Conservation (phyloP, 1,140 invertebrate species). For the Pteromalus puparum region DNA sequence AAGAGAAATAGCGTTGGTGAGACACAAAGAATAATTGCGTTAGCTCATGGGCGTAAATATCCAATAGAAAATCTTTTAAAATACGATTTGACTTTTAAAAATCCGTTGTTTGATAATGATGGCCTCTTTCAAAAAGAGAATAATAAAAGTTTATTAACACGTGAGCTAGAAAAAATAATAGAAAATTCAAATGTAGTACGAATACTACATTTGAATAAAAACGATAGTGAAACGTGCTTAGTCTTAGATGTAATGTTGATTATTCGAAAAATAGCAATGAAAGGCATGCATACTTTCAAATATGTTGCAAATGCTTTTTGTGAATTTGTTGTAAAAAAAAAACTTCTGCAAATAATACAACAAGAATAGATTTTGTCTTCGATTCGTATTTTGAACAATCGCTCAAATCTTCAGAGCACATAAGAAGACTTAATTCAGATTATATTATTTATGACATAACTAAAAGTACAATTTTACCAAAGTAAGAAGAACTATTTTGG, state of each 20-base stretch:
- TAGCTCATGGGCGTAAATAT: background rate
- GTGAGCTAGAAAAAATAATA: conserved; percentile 6
- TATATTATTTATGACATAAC: background rate
- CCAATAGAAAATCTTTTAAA: background rate
- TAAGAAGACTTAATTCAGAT: background rate
- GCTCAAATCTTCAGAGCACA: conserved; percentile 30
- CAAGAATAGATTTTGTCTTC: conserved; percentile 44
- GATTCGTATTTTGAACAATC: conserved; percentile 40
- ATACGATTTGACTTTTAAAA: conserved; percentile 8
- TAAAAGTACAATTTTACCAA: background rate
- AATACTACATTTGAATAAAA: background rate
- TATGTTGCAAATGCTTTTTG: background rate
- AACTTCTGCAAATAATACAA: background rate
- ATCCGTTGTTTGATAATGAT: conserved; percentile 8
- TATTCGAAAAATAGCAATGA: background rate
- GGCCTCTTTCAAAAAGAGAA: conserved; percentile 13
- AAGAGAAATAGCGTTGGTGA: background rate
- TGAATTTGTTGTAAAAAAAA: background rate
- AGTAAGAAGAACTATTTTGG: background rate
- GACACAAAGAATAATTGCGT: background rate
- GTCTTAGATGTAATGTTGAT: background rate
- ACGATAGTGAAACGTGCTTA: background rate
- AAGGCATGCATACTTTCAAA: background rate
- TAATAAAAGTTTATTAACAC: background rate
- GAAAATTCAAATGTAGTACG: background rate